Percentiles rank a stretch among this genome's conserved stretches.
Conservation (phyloP, 30 jellyfish, hydroid and myxozoan species). For the Pelagia noctiluca region DNA sequence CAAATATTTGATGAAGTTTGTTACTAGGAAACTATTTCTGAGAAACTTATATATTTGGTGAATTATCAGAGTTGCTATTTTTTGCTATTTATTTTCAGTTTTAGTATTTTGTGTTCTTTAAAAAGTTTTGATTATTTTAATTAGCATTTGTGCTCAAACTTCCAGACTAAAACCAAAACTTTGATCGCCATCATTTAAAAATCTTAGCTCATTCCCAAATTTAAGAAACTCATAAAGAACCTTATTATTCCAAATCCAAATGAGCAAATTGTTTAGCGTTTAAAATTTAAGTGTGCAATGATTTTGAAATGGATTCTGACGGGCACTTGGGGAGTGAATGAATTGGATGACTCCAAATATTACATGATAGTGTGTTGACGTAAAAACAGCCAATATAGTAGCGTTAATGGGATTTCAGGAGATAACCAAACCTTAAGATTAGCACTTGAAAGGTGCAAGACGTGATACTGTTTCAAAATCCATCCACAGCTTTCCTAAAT, state of each 20-base stretch:
- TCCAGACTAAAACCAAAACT: background rate
- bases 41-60: too few relatives aligned
- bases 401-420: conserved; percentile 74
- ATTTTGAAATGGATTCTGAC: background rate
- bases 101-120: too few relatives aligned
- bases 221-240: background rate
- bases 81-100: too few relatives aligned
- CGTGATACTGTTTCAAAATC: conserved; percentile 75
- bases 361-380: conserved; percentile 21
- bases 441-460: conserved; percentile 73
- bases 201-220: background rate
- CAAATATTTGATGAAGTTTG: too few relatives aligned
- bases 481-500: conserved; percentile 65
- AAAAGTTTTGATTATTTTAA: too few relatives aligned
- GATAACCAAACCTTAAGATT: conserved; percentile 75
- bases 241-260: background rate
- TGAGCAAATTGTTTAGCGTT: background rate
- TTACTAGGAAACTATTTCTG: too few relatives aligned
- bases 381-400: conserved; percentile 64
- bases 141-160: background rate
- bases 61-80: too few relatives aligned
- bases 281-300: background rate
- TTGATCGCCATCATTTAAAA: background rate
- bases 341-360: conserved; percentile 4
- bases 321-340: conserved; percentile 57